phyloP scores from a whole-genome alignment of 2,888 invertebrate species.

The Diarsia mendica region DNA sequence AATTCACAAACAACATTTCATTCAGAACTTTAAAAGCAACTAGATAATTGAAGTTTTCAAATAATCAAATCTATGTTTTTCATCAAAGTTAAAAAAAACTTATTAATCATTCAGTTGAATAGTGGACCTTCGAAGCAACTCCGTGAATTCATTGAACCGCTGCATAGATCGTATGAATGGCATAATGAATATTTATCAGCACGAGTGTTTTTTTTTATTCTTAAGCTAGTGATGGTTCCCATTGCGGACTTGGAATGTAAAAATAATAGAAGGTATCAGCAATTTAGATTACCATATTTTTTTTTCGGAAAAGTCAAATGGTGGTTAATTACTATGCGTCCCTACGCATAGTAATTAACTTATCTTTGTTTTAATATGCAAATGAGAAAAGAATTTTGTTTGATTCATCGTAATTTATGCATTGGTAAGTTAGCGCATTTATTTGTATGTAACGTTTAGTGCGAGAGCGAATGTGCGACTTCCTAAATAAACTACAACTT shows the following conservation, averaged over 20 bases:
- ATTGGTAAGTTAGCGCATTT: not conserved
- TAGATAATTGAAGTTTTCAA: slow-evolving; percentile 42
- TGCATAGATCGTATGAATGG: slow-evolving; percentile 56
- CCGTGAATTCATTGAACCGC: slow-evolving; percentile 36
- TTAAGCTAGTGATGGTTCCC: slow-evolving; percentile 17
- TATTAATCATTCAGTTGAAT: slow-evolving; percentile 45
- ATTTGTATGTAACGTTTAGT: not conserved
- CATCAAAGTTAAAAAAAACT: slow-evolving; percentile 47
- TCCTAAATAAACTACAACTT: no score
- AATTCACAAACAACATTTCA: slow-evolving; percentile 20
- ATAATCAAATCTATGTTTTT: slow-evolving; percentile 48
- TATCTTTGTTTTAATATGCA: slow-evolving; percentile 27
- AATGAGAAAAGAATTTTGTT: slow-evolving; percentile 1
- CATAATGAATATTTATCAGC: slow-evolving; percentile 68
- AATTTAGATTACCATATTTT: slow-evolving; percentile 52
- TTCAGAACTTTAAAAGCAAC: slow-evolving; percentile 17
- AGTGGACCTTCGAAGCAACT: slow-evolving; percentile 22
- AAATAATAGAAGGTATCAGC: slow-evolving; percentile 58
- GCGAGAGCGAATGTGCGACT: no score
- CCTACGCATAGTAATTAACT: slow-evolving; percentile 44
- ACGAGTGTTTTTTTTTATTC: slow-evolving; percentile 51
- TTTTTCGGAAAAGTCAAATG: slow-evolving; percentile 27
- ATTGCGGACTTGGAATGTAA: slow-evolving; percentile 36
- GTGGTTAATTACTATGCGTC: no score
- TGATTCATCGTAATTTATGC: slow-evolving; percentile 16